A percentile compares a stretch with the other conserved stretches of the same genome.
Conservation (phyloP, 35 echinoderm and acorn worm species). For the Heliocidaris tuberculata region DNA sequence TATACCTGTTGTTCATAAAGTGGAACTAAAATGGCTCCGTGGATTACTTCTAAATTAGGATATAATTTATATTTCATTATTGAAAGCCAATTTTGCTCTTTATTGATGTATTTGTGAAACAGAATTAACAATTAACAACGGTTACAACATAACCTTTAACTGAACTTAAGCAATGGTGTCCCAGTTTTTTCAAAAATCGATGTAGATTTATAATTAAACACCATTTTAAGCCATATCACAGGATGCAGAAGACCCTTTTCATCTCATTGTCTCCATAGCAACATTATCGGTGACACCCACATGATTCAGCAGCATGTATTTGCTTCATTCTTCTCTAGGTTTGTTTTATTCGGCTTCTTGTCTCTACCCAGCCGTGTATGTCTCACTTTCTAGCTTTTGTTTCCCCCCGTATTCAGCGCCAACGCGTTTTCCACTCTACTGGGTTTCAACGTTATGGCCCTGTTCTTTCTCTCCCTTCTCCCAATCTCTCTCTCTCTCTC, state of each 20-base stretch:
- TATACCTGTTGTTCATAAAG: too few relatives aligned
- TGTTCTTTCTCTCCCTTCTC: background rate
- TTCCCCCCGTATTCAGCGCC: background rate
- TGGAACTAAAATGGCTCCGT: too few relatives aligned
- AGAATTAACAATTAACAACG: background rate
- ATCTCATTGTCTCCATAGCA: background rate
- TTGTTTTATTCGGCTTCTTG: background rate
- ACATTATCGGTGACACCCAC: background rate
- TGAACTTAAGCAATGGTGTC: background rate
- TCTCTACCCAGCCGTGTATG: background rate
- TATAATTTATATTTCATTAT: too few relatives aligned
- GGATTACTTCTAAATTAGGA: too few relatives aligned
- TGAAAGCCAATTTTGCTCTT: too few relatives aligned
- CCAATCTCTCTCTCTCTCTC: background rate
- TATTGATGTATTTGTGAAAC: too few relatives aligned
- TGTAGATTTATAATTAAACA: background rate
- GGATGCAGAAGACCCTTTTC: background rate
- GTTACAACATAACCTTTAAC: background rate
- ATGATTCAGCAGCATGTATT: background rate
- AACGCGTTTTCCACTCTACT: background rate
- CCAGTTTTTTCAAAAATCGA: background rate
- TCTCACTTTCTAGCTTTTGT: slow-evolving; percentile 44
- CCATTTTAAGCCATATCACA: background rate
- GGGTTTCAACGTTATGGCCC: background rate
- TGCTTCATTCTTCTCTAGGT: background rate